Evolutionary conservation across 1,140 invertebrate genomes (phyloP), one percentile per base, ranked within the genome.

Genomic region (Euura lappo): DNA sequence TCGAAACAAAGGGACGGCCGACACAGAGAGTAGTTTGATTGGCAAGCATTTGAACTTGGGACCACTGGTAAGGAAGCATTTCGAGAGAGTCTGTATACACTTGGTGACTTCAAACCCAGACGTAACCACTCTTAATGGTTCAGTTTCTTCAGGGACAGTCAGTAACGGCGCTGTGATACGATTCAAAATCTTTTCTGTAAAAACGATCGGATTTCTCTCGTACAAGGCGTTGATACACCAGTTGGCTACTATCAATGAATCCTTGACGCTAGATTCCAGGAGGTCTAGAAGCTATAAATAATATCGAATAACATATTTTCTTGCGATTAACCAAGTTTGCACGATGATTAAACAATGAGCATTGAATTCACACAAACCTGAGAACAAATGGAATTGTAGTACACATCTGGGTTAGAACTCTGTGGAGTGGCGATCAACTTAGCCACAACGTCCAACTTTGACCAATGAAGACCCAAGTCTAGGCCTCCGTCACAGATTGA

Each of bases 381-480:
- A 44, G 76, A 68, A 67, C 81, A 86, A 74, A 88, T 70, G 47
- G 83, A 78, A 71, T 84, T 76, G 74, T 91, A 91, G 77, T 91
- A 90, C 77, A 86, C 79, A 45, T 92, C 89, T 60, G 85, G 69
- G 68, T 86, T 77, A 71, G 75, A 79, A 60, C 88, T 87, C 77
- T 91, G 90, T 72, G 90, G 90, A 65, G 85, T 85, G 64, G 89
- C 83, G 72, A 94, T 88, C 70, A 94, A 87, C 84, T 89, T 91
- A 46, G 90, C 90, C 73, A 94, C 87, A 78, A 91, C 84, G 78
- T 93, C 90, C 78, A 93, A 84, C 85, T 91, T 91, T 77, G 90
- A 89, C 93, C 92, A 94, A 75, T 91, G 88, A 74, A 84, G 84
- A 28, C 90, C 88, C 44, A 84, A 65, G 75, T 89, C 88, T 45